These are phyloP conservation scores for Cyprinodon variegatus DNA, from an alignment of 2,113 vertebrate genomes.

Conservation along the genomic window DNA sequence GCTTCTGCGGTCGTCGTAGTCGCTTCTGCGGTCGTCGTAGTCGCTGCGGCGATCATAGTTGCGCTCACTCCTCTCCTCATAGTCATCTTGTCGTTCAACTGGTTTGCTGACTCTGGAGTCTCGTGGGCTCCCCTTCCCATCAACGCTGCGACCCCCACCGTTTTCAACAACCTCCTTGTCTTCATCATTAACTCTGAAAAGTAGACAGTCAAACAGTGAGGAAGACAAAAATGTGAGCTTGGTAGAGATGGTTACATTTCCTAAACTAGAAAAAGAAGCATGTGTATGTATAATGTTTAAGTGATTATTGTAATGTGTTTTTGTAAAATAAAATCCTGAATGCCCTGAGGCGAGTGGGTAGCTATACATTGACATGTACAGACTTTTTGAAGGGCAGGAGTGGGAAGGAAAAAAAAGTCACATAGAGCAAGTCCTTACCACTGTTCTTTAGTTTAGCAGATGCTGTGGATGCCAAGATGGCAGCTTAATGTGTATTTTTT, in stretches of 20 bases:
- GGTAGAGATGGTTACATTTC: background rate
- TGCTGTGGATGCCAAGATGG: too few relatives aligned
- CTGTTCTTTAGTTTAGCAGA: too few relatives aligned
- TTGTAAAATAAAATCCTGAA: background rate
- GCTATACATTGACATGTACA: too few relatives aligned
- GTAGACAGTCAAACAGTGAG: background rate
- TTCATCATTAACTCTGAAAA: constrained; percentile 44
- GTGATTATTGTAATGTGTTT: too few relatives aligned
- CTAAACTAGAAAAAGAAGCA: background rate
- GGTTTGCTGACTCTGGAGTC: background rate
- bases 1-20: constrained; percentile 27
- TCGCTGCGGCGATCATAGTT: constrained; percentile 18
- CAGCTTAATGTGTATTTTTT: too few relatives aligned
- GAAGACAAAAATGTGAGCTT: background rate
- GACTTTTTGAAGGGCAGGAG: too few relatives aligned
- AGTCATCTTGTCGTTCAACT: background rate
- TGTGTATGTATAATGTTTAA: too few relatives aligned
- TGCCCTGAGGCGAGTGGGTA: background rate
- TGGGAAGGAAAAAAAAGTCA: too few relatives aligned
- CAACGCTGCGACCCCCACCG: background rate
- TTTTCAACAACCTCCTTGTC: constrained; percentile 24
- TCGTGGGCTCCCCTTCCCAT: background rate
- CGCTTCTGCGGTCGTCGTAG: constrained; percentile 21
- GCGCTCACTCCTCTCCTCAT: constrained; percentile 25
- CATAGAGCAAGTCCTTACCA: too few relatives aligned